Evolutionary conservation across 2,888 invertebrate genomes (phyloP).

Genomic region (Tipula unca): DNA sequence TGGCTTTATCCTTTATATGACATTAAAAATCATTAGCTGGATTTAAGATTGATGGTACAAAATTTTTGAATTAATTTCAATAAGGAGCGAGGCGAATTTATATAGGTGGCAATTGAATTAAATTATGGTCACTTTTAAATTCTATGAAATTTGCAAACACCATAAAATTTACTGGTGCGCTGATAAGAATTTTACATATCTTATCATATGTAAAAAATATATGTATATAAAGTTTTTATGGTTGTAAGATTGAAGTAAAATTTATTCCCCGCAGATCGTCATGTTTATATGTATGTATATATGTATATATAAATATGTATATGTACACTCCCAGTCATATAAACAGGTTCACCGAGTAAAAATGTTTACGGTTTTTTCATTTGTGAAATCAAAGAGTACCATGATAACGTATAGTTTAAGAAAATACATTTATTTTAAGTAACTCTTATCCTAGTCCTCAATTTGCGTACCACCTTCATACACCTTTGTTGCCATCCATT

Average conservation of each 20-base stretch:
- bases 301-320: no score
- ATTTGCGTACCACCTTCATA: no score
- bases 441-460: no score
- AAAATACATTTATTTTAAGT: no score
- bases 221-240: neutral
- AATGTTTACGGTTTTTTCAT: no score
- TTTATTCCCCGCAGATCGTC: constrained; percentile 17
- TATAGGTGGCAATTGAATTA: neutral
- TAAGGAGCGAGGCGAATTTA: no score
- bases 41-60: neutral
- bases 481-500: no score
- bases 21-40: neutral
- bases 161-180: neutral
- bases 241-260: constrained; percentile 15
- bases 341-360: no score
- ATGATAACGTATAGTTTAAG: no score
- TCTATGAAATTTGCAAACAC: neutral
- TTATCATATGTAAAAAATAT: neutral
- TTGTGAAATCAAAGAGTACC: no score
- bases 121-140: neutral
- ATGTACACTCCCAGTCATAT: neutral
- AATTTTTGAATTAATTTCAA: neutral
- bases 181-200: neutral
- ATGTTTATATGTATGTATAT: neutral
- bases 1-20: neutral